Percentiles rank a stretch among this genome's conserved stretches.
phyloP scores from a whole-genome alignment of 2,888 invertebrate species.

The Heteromurus nitidus region DNA sequence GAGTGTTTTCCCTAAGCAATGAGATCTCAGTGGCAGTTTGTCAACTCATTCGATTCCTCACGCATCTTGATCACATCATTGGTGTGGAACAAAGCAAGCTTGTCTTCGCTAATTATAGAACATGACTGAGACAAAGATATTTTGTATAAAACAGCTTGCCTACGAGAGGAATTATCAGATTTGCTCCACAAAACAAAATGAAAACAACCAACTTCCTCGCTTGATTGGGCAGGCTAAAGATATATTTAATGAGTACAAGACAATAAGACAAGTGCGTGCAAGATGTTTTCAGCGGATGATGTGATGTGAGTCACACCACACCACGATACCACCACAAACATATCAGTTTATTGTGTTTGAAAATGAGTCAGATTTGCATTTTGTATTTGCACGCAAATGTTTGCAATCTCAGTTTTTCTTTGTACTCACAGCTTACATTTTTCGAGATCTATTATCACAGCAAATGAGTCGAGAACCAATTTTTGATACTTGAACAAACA shows the following conservation, averaged over 20 bases:
- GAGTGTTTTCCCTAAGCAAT: no score
- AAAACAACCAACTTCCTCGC: background rate
- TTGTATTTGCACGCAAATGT: no score
- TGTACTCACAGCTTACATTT: no score
- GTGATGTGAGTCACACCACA: no score
- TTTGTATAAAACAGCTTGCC: background rate
- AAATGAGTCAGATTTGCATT: no score
- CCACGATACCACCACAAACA: no score
- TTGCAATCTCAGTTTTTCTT: no score
- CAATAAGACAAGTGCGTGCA: background rate
- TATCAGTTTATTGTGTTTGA: no score
- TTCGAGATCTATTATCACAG: no score
- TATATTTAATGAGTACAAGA: background rate
- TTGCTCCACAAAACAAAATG: slow-evolving; percentile 15
- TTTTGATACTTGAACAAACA: no score
- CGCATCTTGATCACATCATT: slow-evolving; percentile 46
- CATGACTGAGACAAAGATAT: background rate
- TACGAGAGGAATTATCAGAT: background rate
- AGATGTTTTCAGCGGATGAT: background rate
- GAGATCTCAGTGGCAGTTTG: slow-evolving; percentile 47
- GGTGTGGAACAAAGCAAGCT: slow-evolving; percentile 44
- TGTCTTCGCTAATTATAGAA: slow-evolving; percentile 59
- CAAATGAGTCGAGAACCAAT: no score
- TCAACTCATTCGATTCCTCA: slow-evolving; percentile 30
- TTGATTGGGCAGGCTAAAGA: slow-evolving; percentile 2